Conservation (phyloP, 2,888 invertebrate genomes). For the Therioaphis trifolii region DNA sequence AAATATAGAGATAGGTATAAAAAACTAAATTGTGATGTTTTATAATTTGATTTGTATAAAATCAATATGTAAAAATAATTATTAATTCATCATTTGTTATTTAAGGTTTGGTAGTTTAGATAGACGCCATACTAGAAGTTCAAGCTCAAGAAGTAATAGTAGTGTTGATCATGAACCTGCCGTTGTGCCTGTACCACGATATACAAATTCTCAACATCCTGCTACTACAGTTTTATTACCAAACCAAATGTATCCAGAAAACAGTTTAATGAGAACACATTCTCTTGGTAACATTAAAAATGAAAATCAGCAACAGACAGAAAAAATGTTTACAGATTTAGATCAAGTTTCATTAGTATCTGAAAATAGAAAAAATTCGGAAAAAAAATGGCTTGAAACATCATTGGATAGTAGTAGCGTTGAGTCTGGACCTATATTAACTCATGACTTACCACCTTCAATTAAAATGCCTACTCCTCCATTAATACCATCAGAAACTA, state of each 20-base stretch:
- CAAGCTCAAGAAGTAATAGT: constrained; percentile 38
- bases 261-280: constrained; percentile 72
- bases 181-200: background rate
- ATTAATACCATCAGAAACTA: constrained; percentile 22
- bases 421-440: constrained; percentile 63
- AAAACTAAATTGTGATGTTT: background rate
- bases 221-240: constrained; percentile 67
- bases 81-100: constrained; percentile 16
- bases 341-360: constrained; percentile 36
- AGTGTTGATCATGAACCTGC: constrained; percentile 42
- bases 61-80: too few relatives aligned
- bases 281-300: constrained; percentile 72
- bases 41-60: too few relatives aligned
- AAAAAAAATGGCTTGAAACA: constrained; percentile 79
- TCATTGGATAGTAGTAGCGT: constrained; percentile 73
- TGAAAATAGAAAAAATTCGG: constrained; percentile 68
- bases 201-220: constrained; percentile 16
- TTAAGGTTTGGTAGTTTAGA: constrained; percentile 74
- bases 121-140: constrained; percentile 68
- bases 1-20: constrained; percentile 50
- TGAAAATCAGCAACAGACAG: constrained; percentile 43
- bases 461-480: constrained; percentile 41
- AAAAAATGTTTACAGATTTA: constrained; percentile 47
- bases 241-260: constrained; percentile 69
- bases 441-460: constrained; percentile 69